Percentiles rank a stretch among this genome's conserved stretches.
Conservation (phyloP, 2,888 invertebrate genomes). For the Salpingus planirostris region DNA sequence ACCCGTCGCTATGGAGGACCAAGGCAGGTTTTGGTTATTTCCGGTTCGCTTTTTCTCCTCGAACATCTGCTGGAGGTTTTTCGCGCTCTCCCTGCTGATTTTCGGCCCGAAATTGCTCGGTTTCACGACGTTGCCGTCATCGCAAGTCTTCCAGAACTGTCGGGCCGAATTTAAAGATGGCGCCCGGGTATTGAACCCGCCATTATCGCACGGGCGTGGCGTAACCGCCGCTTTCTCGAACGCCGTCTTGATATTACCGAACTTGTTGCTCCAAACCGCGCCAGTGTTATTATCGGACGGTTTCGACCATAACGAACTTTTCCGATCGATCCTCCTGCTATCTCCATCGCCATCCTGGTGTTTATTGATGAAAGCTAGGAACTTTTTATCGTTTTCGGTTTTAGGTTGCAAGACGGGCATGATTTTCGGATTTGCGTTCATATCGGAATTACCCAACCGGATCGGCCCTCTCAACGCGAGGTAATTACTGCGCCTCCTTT, state of each 20-base stretch:
- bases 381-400: constrained; percentile 78
- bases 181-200: too few relatives aligned
- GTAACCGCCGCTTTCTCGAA: constrained; percentile 64
- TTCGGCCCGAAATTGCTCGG: constrained; percentile 36
- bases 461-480: constrained; percentile 51
- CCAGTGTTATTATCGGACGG: constrained; percentile 14
- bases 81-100: constrained; percentile 34
- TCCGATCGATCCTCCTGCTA: too few relatives aligned
- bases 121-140: constrained; percentile 39
- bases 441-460: constrained; percentile 44
- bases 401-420: constrained; percentile 64
- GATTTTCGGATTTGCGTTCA: constrained; percentile 32
- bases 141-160: constrained; percentile 55
- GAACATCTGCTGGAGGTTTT: constrained; percentile 36
- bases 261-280: constrained; percentile 69
- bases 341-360: constrained; percentile 46
- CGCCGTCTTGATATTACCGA: constrained; percentile 72
- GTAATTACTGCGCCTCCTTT: constrained; percentile 35
- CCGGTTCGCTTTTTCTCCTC: constrained; percentile 38
- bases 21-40: constrained; percentile 38
- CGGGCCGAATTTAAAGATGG: constrained; percentile 48
- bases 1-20: constrained; percentile 41
- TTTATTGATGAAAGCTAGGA: constrained; percentile 72
- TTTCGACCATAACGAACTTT: constrained; percentile 27
- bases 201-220: too few relatives aligned